phyloP scores from a whole-genome alignment of 92 coral and sea anemone genomes.

The Isaurus tuberculatus region DNA sequence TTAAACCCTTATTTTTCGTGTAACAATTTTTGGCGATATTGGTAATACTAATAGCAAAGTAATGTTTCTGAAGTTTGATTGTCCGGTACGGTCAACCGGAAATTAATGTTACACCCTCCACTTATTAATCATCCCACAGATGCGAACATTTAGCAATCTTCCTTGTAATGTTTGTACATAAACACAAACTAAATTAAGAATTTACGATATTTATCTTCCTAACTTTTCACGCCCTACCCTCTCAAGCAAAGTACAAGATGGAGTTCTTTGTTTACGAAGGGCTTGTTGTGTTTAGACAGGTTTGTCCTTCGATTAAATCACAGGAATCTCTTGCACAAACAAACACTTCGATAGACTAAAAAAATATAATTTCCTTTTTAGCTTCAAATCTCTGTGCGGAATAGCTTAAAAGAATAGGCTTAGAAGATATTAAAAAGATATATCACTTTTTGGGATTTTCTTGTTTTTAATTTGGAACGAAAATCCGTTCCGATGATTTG shows the following conservation, averaged over 20 bases:
- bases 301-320: constrained; percentile 10
- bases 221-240: constrained; percentile 27
- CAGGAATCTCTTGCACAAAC: constrained; percentile 36
- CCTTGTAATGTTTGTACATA: constrained; percentile 26
- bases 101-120: constrained; percentile 30
- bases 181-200: constrained; percentile 45
- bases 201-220: constrained; percentile 6
- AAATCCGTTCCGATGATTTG: neutral
- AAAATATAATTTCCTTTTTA: neutral
- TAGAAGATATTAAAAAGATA: neutral
- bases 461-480: neutral
- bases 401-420: neutral
- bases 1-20: neutral
- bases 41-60: neutral
- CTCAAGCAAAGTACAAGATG: constrained; percentile 32
- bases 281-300: constrained; percentile 31
- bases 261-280: constrained; percentile 17
- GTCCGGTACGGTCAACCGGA: constrained; percentile 8
- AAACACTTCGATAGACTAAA: constrained; percentile 20
- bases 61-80: constrained; percentile 11
- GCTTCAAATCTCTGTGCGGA: neutral
- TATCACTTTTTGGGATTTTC: neutral
- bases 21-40: neutral
- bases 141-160: constrained; percentile 13
- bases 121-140: constrained; percentile 25